phyloP scores from a whole-genome alignment of 2,888 invertebrate genomes.

The Sphaerophoria rueppellii region DNA sequence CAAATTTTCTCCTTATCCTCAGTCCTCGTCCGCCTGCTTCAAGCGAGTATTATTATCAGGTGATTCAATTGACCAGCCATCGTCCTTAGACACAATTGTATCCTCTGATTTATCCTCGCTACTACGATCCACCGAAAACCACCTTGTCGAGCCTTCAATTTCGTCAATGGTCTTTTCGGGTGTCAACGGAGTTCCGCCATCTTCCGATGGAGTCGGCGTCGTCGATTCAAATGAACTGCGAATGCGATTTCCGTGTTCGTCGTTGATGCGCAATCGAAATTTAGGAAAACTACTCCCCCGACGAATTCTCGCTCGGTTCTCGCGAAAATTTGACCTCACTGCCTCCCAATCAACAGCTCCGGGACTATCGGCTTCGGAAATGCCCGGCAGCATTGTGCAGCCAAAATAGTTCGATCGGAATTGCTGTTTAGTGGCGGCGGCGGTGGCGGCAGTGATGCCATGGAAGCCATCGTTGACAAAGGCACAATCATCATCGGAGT shows the following conservation, averaged over 20 bases:
- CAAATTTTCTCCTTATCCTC: conserved; percentile 24
- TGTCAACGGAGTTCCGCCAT: conserved; percentile 53
- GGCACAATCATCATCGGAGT: conserved; percentile 76
- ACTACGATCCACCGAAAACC: conserved; percentile 52
- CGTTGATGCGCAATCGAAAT: conserved; percentile 71
- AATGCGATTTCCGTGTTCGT: conserved; percentile 74
- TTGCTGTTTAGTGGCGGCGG: conserved; percentile 51
- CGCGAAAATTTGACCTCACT: conserved; percentile 73
- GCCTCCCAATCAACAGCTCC: conserved; percentile 75
- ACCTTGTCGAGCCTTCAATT: conserved; percentile 4
- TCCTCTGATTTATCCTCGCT: conserved; percentile 37
- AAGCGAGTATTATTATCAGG: conserved; percentile 22
- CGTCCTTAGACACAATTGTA: conserved; percentile 63
- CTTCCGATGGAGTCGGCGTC: conserved; percentile 39
- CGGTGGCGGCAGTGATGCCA: conserved; percentile 46
- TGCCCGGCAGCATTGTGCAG: conserved; percentile 71
- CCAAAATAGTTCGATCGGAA: conserved; percentile 66
- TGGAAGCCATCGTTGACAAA: conserved; percentile 76
- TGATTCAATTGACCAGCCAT: conserved; percentile 63
- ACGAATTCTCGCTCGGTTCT: conserved; percentile 41
- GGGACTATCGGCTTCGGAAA: conserved; percentile 73
- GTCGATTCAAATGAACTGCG: conserved; percentile 74
- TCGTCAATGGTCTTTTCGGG: conserved; percentile 17
- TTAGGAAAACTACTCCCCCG: conserved; percentile 58
- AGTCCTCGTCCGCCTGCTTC: neutral